Percentiles rank a stretch among this genome's conserved stretches.
phyloP scores from a whole-genome alignment of 2,797 vertebrate genomes.

The Eulemur albifrons region DNA sequence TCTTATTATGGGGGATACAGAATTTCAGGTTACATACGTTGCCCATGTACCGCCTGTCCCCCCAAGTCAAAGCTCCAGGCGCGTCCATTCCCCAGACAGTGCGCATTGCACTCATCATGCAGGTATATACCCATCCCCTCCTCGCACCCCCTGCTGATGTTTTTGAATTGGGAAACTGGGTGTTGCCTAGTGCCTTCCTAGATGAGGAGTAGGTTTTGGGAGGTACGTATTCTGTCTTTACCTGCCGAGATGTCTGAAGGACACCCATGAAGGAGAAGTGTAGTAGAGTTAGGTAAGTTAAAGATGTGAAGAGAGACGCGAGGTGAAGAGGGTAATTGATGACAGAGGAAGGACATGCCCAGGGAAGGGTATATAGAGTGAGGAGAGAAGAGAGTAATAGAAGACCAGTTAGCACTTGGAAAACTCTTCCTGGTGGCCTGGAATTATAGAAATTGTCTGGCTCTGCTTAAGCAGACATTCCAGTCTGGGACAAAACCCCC shows the following conservation, averaged over 20 bases:
- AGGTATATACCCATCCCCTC: too few relatives aligned
- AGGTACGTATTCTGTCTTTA: neutral
- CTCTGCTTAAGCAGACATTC: neutral
- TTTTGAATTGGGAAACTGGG: neutral
- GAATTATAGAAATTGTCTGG: neutral
- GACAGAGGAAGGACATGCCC: neutral
- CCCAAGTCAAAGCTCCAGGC: too few relatives aligned
- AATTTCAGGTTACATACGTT: too few relatives aligned
- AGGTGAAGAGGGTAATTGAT: neutral
- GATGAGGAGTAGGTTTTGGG: neutral
- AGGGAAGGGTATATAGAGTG: neutral
- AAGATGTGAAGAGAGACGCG: neutral
- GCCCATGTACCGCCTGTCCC: too few relatives aligned
- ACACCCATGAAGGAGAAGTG: neutral
- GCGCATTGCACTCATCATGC: too few relatives aligned
- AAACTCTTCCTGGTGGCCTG: neutral
- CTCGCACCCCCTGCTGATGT: neutral
- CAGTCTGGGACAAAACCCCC: neutral
- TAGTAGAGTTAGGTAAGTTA: neutral
- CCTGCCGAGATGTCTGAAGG: neutral
- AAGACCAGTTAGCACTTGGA: neutral
- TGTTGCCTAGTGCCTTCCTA: neutral
- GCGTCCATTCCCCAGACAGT: too few relatives aligned
- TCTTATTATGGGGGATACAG: too few relatives aligned
- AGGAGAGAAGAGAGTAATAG: neutral